Base-by-base conservation (phyloP, 2,888 invertebrate species). In the Tipula helvola region DNA sequence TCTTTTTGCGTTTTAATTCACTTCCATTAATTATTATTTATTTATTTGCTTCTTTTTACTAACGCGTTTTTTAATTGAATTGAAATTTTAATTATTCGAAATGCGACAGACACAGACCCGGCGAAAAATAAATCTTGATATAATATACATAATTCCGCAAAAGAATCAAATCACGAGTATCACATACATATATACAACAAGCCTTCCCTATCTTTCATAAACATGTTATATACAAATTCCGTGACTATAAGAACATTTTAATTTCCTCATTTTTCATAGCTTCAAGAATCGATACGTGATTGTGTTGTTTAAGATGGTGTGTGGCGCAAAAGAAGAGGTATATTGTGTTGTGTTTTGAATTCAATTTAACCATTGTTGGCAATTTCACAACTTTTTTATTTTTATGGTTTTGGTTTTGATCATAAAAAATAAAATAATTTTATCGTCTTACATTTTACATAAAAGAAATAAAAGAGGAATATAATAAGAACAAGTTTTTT, bases 341-440 rank as follows among this genome's bases (percentile, higher is more conserved):
- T 52, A 52, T 52, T 52, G 52, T 52, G 52, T 71, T 71, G 71
- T 71, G 28, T 71, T 71, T 71, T 71, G 28, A 71, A 71, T 71
- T 71, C 71, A 71, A 71, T 71, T 71, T 71, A 71, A 71, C 71
- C 71, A 71, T 71, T 71, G 71, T 71, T 71, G 71, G 71, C 71
- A 71, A 71, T 71, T 71, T 71, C 71, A 71, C 71, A 71, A 71
- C 71, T 71, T 71, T 57, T 57, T 57, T 71, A 71, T 71, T 71
- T 52, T 71, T 71, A 71, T 71, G 71, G 71, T 71, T 52, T 71
- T 71, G 71, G 71, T 71, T 71, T 71, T 71, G 71, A 71, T 71
- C 71, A 71, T 71, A 71, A 71, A 71, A 71, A 71, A 71, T 71
- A 71, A 71, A 71, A 71, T 71, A 71, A 71, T 71, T 71, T 71